These are phyloP conservation scores for Phthorimaea operculella DNA, from an alignment of 1,140 invertebrate species.

Conservation along the genomic window DNA sequence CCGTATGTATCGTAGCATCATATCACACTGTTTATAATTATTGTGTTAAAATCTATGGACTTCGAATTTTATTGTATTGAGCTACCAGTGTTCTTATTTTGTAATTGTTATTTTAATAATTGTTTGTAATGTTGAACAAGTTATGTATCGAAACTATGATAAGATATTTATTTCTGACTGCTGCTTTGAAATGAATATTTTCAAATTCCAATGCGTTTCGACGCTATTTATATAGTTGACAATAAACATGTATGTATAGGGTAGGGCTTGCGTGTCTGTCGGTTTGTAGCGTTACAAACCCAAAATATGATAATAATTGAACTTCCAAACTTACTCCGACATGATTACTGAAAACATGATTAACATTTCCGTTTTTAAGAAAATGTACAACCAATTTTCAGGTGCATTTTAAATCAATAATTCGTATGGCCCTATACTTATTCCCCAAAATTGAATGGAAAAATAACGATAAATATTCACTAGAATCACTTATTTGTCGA, in stretches of 20 bases:
- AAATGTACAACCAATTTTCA: no score
- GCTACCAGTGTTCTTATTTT: not conserved
- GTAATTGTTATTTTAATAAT: not conserved
- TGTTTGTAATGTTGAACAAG: not conserved
- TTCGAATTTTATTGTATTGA: not conserved
- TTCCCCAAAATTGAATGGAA: no score
- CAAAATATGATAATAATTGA: no score
- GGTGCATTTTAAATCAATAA: no score
- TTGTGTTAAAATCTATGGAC: not conserved
- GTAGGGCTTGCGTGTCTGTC: not conserved
- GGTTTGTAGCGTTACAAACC: no score
- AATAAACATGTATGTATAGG: conserved; percentile 2
- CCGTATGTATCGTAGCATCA: no score
- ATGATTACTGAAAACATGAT: no score
- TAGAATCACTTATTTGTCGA: no score
- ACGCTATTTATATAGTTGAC: not conserved
- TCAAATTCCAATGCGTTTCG: not conserved
- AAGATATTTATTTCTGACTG: conserved; percentile 3
- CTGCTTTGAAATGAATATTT: not conserved
- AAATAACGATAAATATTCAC: no score
- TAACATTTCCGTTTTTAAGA: no score
- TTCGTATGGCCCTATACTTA: no score
- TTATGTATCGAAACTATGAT: not conserved
- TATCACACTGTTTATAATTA: not conserved
- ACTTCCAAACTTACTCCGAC: no score